Conservation (phyloP, 2,797 vertebrate species). For the Thamnophis elegans region DNA sequence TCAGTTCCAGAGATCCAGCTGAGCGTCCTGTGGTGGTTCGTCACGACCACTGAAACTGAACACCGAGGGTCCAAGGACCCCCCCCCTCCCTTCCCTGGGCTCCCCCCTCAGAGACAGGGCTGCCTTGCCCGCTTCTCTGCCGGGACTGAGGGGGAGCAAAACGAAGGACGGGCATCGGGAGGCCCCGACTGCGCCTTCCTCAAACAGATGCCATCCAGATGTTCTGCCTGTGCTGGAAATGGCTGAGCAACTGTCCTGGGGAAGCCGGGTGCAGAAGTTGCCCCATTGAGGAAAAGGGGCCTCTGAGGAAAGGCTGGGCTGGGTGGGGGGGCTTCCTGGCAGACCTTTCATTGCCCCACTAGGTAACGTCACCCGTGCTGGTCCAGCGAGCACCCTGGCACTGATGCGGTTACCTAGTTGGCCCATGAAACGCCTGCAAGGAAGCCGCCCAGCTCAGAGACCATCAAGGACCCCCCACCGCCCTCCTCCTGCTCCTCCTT, state of each 20-base stretch:
- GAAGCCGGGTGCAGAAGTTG: too few species aligned
- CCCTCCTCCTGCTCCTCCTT: too few species aligned
- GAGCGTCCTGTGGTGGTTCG: fast-evolving
- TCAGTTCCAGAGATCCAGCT: neutral
- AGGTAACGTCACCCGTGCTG: neutral
- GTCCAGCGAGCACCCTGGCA: too few species aligned
- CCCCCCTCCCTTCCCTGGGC: neutral
- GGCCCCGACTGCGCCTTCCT: too few species aligned
- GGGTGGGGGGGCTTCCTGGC: neutral
- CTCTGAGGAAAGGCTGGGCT: neutral
- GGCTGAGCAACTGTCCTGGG: neutral
- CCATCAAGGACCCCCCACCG: too few species aligned
- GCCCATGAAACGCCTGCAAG: too few species aligned
- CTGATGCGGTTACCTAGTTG: too few species aligned
- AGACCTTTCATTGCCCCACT: too few species aligned
- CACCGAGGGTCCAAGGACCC: neutral
- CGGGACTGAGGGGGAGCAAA: neutral
- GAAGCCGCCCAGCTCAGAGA: too few species aligned
- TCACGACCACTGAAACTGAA: neutral
- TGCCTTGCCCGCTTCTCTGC: neutral
- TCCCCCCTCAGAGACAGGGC: neutral
- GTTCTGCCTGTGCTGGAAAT: neutral
- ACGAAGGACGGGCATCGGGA: neutral
- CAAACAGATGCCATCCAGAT: neutral
- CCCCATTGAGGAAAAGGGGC: too few species aligned